phyloP scores from a whole-genome alignment of 2,797 vertebrate species.

The Chaunax sp. region DNA sequence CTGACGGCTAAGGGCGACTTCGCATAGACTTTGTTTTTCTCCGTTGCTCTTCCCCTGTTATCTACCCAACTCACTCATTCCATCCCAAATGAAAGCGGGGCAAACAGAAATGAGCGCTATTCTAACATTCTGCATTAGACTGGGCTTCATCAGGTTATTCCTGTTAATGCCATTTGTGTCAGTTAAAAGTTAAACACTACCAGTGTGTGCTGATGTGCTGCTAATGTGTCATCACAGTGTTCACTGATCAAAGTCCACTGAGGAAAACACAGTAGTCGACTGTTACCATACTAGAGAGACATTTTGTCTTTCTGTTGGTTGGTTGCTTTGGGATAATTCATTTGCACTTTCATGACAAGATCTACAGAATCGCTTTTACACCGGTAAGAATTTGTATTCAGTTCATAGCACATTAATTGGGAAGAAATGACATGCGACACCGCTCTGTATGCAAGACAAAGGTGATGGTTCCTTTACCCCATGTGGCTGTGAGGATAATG shows the following conservation, averaged over 20 bases:
- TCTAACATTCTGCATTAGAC: not conserved
- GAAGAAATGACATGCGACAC: constrained; percentile 20
- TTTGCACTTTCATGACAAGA: constrained; percentile 29
- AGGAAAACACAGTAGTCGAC: not conserved
- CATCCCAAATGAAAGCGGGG: constrained; percentile 3
- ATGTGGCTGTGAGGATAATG: constrained; percentile 67
- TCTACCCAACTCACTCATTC: not conserved
- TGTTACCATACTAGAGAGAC: constrained; percentile 1
- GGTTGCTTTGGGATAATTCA: not conserved
- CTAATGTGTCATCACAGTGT: constrained; percentile 26
- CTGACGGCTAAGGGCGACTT: constrained; percentile 43
- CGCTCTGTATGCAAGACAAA: constrained; percentile 45
- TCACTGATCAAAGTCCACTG: constrained; percentile 70
- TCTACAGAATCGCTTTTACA: constrained; percentile 5
- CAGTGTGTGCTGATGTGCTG: constrained; percentile 10
- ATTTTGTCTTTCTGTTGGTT: not conserved
- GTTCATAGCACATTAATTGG: not conserved
- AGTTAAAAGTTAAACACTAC: constrained; percentile 73
- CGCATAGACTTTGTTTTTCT: constrained; percentile 45
- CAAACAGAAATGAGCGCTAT: not conserved
- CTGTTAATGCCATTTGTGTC: constrained; percentile 6
- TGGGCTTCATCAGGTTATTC: not conserved
- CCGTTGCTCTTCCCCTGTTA: constrained; percentile 8
- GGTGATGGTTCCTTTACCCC: constrained; percentile 42
- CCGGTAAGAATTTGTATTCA: constrained; percentile 50